Evolutionary conservation across 2,888 invertebrate species (phyloP).

Genomic region (Polyommatus icarus): DNA sequence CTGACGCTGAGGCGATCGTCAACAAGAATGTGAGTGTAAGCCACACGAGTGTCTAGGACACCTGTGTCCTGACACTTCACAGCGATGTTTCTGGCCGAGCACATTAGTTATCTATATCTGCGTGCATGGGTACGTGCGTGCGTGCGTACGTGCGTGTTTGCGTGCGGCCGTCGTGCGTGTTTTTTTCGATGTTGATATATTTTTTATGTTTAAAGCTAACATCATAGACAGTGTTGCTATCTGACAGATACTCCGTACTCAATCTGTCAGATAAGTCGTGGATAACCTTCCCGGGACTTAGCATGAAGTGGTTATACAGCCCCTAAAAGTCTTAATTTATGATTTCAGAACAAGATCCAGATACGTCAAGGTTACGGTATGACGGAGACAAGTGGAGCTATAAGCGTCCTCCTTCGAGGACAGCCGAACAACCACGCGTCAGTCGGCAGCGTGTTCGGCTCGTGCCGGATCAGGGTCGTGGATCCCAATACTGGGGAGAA

Average conservation of each 20-base stretch:
- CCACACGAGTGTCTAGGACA: neutral
- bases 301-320: no score
- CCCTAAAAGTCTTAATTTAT: no score
- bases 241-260: no score
- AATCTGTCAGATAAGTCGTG: no score
- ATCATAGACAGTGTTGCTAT: no score
- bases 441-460: slow-evolving; percentile 55
- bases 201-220: no score
- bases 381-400: slow-evolving; percentile 64
- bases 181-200: no score
- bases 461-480: slow-evolving; percentile 57
- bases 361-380: slow-evolving; percentile 72
- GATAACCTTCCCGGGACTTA: no score
- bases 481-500: slow-evolving; percentile 59
- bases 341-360: slow-evolving; percentile 55
- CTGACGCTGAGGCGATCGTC: slow-evolving; percentile 71
- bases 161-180: no score
- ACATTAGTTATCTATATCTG: slow-evolving; percentile 35
- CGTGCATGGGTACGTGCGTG: no score
- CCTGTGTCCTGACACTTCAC: neutral
- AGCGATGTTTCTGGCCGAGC: neutral
- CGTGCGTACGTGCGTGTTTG: no score
- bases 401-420: slow-evolving; percentile 51
- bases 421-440: slow-evolving; percentile 54
- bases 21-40: slow-evolving; percentile 60